phyloP scores from a whole-genome alignment of 2,113 vertebrate species.

The Proteles cristata region DNA sequence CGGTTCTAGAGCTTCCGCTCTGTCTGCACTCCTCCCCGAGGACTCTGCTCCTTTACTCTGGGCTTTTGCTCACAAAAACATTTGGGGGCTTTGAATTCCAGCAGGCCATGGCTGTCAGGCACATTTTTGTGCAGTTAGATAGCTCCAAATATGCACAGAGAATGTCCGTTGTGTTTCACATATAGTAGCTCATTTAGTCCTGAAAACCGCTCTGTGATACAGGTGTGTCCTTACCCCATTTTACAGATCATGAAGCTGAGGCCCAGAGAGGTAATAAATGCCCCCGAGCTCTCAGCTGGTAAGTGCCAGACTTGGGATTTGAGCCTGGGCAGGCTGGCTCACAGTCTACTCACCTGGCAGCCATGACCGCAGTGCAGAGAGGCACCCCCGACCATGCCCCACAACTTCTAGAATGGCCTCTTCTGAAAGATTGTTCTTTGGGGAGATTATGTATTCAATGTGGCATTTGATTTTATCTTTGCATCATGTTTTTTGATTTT shows the following conservation, averaged over 20 bases:
- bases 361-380: not conserved
- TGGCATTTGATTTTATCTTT: not conserved
- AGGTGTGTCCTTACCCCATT: not conserved
- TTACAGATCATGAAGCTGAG: not conserved
- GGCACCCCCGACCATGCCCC: fast-evolving
- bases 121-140: not conserved
- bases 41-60: not conserved
- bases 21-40: not conserved
- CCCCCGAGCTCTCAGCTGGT: not conserved
- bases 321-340: not conserved
- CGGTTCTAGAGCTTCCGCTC: not conserved
- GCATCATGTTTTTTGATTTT: not conserved
- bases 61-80: not conserved
- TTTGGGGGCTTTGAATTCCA: not conserved
- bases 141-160: not conserved
- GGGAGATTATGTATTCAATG: not conserved
- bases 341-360: not conserved
- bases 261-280: not conserved
- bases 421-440: not conserved
- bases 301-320: not conserved
- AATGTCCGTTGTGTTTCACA: not conserved
- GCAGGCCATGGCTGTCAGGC: not conserved
- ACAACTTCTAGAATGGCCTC: too few relatives aligned
- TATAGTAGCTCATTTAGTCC: not conserved
- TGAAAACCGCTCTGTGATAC: fast-evolving